A percentile compares a stretch with the other conserved stretches of the same genome.
Conservation (phyloP, 2,888 invertebrate species). For the Tigriopus californicus region DNA sequence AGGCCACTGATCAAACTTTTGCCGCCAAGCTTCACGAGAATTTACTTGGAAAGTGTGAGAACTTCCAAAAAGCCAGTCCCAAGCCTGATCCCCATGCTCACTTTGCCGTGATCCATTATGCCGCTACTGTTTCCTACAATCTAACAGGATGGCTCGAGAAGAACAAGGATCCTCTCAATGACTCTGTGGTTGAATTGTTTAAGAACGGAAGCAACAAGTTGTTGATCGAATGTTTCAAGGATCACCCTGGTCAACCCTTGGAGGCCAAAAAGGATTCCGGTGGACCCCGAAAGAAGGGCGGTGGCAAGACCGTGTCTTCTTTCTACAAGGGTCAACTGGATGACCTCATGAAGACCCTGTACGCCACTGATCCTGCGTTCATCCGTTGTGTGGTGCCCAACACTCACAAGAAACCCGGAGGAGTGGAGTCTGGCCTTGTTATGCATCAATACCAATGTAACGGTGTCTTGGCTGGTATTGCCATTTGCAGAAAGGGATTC, state of each 20-base stretch:
- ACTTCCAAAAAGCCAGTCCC: conserved; percentile 88
- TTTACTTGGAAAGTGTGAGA: conserved; percentile 96
- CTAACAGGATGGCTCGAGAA: conserved; percentile 98
- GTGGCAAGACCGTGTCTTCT: conserved; percentile 15
- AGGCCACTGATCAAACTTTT: conserved; percentile 92
- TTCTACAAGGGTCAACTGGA: conserved; percentile 47
- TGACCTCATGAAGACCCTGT: conserved; percentile 91
- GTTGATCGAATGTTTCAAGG: conserved; percentile 73
- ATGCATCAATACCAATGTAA: conserved; percentile 99
- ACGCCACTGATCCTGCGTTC: conserved; percentile 95
- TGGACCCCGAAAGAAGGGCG: conserved; percentile 54
- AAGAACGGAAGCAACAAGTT: conserved; percentile 76
- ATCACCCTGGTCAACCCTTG: conserved; percentile 81
- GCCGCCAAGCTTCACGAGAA: conserved; percentile 96
- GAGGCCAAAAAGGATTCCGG: conserved; percentile 96
- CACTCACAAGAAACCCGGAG: conserved; percentile 15
- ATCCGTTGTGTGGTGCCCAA: conserved; percentile 16
- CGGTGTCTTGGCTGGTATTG: conserved; percentile 99
- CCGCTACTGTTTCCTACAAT: conserved; percentile 96
- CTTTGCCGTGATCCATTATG: conserved; percentile 98
- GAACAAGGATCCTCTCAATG: conserved; percentile 99
- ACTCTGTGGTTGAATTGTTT: conserved; percentile 92
- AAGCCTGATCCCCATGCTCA: conserved; percentile 93
- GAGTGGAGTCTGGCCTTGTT: conserved; percentile 78
- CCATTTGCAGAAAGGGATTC: conserved; percentile 98